These are phyloP conservation scores for Noctua comes DNA, from an alignment of 2,888 invertebrate species.

Conservation along the genomic window DNA sequence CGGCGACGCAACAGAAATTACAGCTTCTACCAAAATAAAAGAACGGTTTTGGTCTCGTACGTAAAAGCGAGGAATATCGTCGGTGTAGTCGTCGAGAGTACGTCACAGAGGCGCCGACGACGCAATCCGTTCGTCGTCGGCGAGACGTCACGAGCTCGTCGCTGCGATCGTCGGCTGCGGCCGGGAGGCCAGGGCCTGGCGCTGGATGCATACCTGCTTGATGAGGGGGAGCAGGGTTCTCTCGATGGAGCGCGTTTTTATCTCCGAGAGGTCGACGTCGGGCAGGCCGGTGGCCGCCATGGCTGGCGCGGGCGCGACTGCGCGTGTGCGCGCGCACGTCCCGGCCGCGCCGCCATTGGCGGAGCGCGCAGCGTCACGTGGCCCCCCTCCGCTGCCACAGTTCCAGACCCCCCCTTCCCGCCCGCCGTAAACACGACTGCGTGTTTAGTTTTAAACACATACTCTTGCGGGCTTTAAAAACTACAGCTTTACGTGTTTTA, in stretches of 20 bases:
- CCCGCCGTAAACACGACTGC: slow-evolving; percentile 74
- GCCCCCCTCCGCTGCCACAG: slow-evolving; percentile 65
- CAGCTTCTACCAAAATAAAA: slow-evolving; percentile 82
- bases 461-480: slow-evolving; percentile 82
- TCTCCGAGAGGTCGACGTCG: slow-evolving; percentile 92
- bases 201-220: slow-evolving; percentile 94
- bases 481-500: slow-evolving; percentile 80
- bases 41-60: slow-evolving; percentile 81
- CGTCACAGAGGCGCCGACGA: slow-evolving; percentile 81
- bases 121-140: slow-evolving; percentile 70
- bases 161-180: slow-evolving; percentile 35
- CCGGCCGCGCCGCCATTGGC: slow-evolving; percentile 76
- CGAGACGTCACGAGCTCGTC: slow-evolving; percentile 70
- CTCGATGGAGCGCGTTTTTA: slow-evolving; percentile 98
- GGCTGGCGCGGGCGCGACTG: slow-evolving; percentile 89
- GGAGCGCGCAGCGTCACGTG: slow-evolving; percentile 77
- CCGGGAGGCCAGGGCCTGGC: slow-evolving; percentile 62
- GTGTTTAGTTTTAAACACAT: slow-evolving; percentile 79
- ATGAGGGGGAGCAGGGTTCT: slow-evolving; percentile 97
- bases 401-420: slow-evolving; percentile 62
- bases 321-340: slow-evolving; percentile 85
- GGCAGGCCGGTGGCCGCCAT: slow-evolving; percentile 92
- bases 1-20: slow-evolving; percentile 78
- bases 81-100: slow-evolving; percentile 72
- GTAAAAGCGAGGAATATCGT: slow-evolving; percentile 81